Base-by-base conservation (phyloP, 2,888 invertebrate genomes). In the Micoletzkya japonica region DNA sequence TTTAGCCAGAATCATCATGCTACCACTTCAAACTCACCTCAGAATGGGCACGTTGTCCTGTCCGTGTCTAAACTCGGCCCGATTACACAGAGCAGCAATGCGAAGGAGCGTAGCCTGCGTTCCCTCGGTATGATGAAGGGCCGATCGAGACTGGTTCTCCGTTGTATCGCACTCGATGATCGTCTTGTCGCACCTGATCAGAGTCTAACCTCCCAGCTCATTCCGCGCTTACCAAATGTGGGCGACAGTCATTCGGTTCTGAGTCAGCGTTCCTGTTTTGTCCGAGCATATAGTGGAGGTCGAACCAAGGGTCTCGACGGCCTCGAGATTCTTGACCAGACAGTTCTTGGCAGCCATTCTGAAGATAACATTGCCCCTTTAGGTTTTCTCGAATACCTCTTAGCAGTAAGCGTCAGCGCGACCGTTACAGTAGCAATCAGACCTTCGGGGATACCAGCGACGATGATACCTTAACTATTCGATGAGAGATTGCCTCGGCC, bases 161-260 rank as follows among this genome's bases (percentile, higher is more conserved):
- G 95, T 95, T 77, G 97, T 97, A 86, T 97, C 97, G 73, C 95
- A 95, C 87, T 96, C 96, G 86, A 95, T 93, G 88, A 98, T 96
- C 87, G 95, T 94, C 87, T 57, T 36, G 54, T 77, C 79, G 66
- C 50, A 79, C 77, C 77, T 7, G 4, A 6, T 24, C 4, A 59
- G 24, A 4, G 0, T 17, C 4, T 36, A 61, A 44, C 32, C n/a
- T 2, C 10, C 49, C 10, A 1, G 3, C 14, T 10, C 0, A 24
- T 60, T 30, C 1, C 1, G 20, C 10, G 10, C 2, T 50, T 24
- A 44, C 71, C 71, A 66, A 52, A 67, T 95, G 89, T 97, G 97
- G 78, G 96, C 95, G 68, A 97, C 96, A 26, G 97, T 97, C 97
- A 97, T 97, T 85, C 96, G 90, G 89, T 97, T 98, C 88, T 98